Evolutionary conservation across 2,797 vertebrate genomes (phyloP), one percentile per base, ranked within the genome.

Genomic region (Gymnothorax javanicus): DNA sequence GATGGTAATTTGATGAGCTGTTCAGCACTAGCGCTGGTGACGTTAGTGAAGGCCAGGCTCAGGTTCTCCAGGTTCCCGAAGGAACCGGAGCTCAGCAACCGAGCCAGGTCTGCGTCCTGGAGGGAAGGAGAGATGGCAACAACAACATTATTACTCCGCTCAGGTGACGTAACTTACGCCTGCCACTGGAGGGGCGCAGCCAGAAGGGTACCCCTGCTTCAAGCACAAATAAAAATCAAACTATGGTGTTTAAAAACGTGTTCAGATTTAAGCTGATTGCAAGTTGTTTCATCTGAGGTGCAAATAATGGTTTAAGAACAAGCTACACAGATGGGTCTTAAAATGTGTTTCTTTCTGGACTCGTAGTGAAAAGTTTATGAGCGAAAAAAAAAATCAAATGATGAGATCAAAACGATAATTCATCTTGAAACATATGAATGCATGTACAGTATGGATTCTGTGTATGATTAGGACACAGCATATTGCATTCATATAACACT

Each of bases 1-100:
- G 99, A 99, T 88, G 99, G 99, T 96, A 99, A 97, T 95, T 99
- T 99, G 93, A 99, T 99, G 94, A 99, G 98, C 95, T 99, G 97
- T 95, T 99, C 98, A 0, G 99, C 99, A 91, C 99, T 99, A 97
- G 99, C 99, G 96, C 99, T 99, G 90, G 99, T 99, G 95, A 99
- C 99, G 0, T 99, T 99, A 95, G 99, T 99, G 90, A 99, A 99
- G 94, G 99, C 99, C 97, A 99, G 94, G 92, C 99, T 99, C 94
- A 99, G 96, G 95, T 99, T 99, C 95, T 99, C 99, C 95, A 99
- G 92, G 92, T 99, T 99, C 84, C 99, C 99, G 54, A 99, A 99
- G 71, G 98, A 99, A 84, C 99, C 99, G 0, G 98, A 99, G 93
- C 98, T 99, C 82, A 99, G 93, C 93, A 99, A 92, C 81, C 98